Conservation (phyloP, 2,797 vertebrate species). For the Lutjanus campechanus region DNA sequence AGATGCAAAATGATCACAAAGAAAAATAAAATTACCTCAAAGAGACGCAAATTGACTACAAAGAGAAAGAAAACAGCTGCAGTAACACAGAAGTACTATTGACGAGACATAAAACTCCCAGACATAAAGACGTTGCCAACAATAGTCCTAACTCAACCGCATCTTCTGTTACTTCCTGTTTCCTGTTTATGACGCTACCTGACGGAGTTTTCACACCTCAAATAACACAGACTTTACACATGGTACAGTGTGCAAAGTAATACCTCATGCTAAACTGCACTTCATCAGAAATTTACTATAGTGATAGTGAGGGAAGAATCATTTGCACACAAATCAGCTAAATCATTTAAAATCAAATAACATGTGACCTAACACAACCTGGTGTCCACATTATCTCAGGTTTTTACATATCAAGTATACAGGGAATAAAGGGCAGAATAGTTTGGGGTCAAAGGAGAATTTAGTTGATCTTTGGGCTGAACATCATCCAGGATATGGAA, state of each 20-base stretch:
- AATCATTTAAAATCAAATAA: neutral
- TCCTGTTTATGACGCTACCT: neutral
- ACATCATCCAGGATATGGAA: neutral
- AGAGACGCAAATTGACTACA: too few species aligned
- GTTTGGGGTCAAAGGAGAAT: neutral
- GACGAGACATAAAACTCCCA: too few species aligned
- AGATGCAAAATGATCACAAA: too few species aligned
- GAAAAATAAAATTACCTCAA: too few species aligned
- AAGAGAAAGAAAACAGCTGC: too few species aligned
- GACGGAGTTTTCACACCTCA: neutral
- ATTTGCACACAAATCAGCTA: neutral
- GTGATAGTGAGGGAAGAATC: neutral
- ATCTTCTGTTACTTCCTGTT: conserved; percentile 19
- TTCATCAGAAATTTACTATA: neutral
- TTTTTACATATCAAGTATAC: neutral
- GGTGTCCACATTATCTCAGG: neutral
- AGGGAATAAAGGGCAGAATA: neutral
- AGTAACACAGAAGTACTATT: too few species aligned
- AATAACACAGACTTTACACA: too few species aligned
- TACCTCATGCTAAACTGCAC: neutral
- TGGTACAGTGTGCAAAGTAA: too few species aligned
- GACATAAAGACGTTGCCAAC: neutral
- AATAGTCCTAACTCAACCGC: neutral
- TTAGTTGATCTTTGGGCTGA: too few species aligned
- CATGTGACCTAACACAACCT: neutral